Evolutionary conservation across 1,140 invertebrate genomes (phyloP), one percentile per base, ranked within the genome.

Genomic region (Drosophila micromelanica): DNA sequence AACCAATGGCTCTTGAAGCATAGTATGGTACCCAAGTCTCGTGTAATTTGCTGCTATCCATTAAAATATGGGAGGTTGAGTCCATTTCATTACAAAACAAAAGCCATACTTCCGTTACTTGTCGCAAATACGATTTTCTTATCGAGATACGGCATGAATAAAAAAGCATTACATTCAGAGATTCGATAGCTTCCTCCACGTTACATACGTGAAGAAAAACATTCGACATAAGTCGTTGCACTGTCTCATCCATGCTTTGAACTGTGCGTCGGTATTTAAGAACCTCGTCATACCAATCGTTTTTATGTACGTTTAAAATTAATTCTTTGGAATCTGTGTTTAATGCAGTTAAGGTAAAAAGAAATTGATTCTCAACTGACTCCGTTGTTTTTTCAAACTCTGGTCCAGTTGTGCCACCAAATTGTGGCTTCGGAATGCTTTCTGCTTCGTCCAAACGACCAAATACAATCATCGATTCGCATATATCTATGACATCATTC

Each of bases 401-500:
- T 35, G 93, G 93, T 37, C 96, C 94, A 79, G 94, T 94, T 45
- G 96, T 93, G 56, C 95, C 96, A 64, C 93, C 92, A 91, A 96
- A 96, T 64, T 92, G 92, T 0, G 95, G 94, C 75, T 93, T 94
- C 12, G 92, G 92, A 62, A 95, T 94, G 0, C 90, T 76, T 73
- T 94, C 93, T 1, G 93, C 93, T 40, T 77, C 95, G 76, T 96
- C 94, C 70, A 95, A 93, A 76, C 95, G 94, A 17, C 95, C 95
- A 92, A 96, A 96, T 65, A 95, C 94, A 61, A 96, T 95, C 95
- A 96, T 96, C 48, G 94, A 93, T 74, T 96, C 94, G 85, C 95
- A 96, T 57, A 98, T 95, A 92, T 98, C 96, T 38, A 97, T 94
- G 90, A 97, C 94, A 91, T 98, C 96, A 64, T 95, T 94, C 82